phyloP scores from a whole-genome alignment of 2,113 vertebrate species.

The Arizona elegans region DNA sequence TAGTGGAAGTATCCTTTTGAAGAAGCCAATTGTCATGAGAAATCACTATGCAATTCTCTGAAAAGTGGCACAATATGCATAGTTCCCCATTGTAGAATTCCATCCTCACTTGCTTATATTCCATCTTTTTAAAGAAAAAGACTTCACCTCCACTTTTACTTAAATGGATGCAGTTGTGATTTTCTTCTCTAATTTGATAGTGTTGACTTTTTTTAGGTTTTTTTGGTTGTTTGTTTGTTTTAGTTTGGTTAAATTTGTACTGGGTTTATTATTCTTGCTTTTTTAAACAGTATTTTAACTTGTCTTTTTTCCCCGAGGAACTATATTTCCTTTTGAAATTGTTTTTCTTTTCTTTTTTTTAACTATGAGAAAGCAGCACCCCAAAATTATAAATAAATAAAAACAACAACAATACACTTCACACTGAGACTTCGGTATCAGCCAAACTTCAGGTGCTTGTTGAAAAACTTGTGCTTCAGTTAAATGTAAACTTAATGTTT shows the following conservation, averaged over 20 bases:
- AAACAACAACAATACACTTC: neutral
- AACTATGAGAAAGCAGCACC: neutral
- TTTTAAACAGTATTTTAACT: neutral
- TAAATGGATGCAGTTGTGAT: neutral
- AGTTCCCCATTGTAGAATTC: neutral
- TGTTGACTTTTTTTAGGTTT: neutral
- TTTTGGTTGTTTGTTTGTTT: neutral
- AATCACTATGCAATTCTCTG: neutral
- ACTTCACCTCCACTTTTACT: neutral
- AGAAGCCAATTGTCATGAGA: neutral
- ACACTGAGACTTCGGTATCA: neutral
- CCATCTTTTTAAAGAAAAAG: neutral
- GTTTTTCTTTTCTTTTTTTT: neutral
- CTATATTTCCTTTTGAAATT: neutral
- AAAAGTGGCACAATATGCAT: neutral
- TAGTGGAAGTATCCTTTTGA: neutral
- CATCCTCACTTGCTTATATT: neutral
- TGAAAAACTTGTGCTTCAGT: neutral
- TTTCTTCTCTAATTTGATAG: neutral
- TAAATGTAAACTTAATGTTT: slow-evolving; percentile 2
- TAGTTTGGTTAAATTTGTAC: neutral
- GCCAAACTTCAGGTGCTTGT: neutral
- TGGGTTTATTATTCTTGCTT: neutral
- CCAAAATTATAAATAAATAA: neutral
- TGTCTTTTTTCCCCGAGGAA: neutral